phyloP scores from a whole-genome alignment of 2,888 invertebrate species.

The Helicoverpa assulta region DNA sequence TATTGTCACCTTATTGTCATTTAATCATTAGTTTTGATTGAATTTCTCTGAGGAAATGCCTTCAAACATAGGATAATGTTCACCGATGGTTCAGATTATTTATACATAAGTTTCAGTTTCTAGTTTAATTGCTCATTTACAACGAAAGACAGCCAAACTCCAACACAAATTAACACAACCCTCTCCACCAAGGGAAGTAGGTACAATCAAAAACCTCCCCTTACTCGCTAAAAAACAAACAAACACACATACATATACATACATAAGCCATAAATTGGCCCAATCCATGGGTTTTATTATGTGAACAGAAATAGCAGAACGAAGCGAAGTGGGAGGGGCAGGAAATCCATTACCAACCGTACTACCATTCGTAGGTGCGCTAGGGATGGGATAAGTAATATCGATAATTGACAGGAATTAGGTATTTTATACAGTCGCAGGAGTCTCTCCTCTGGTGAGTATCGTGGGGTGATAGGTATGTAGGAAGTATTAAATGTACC shows the following conservation, averaged over 20 bases:
- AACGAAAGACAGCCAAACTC: neutral
- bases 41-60: too few relatives aligned
- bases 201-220: neutral
- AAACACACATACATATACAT: constrained; percentile 47
- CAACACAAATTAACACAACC: constrained; percentile 8
- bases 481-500: neutral
- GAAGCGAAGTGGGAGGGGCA: constrained; percentile 71
- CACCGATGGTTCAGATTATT: too few relatives aligned
- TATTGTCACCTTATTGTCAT: too few relatives aligned
- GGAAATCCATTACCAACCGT: constrained; percentile 79
- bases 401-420: constrained; percentile 57
- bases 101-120: too few relatives aligned
- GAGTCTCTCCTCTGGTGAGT: neutral
- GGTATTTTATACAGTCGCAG: constrained; percentile 8
- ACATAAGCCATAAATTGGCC: constrained; percentile 66
- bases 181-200: neutral
- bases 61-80: too few relatives aligned
- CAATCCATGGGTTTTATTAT: constrained; percentile 69
- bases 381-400: constrained; percentile 39
- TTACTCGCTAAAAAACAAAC: constrained; percentile 15
- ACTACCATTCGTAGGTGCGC: constrained; percentile 57
- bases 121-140: neutral
- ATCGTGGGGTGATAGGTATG: neutral
- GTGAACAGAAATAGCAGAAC: constrained; percentile 75
- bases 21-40: too few relatives aligned